Evolutionary conservation across 92 coral and sea anemone genomes (phyloP).

Genomic region (Epizoanthus rinbou): DNA sequence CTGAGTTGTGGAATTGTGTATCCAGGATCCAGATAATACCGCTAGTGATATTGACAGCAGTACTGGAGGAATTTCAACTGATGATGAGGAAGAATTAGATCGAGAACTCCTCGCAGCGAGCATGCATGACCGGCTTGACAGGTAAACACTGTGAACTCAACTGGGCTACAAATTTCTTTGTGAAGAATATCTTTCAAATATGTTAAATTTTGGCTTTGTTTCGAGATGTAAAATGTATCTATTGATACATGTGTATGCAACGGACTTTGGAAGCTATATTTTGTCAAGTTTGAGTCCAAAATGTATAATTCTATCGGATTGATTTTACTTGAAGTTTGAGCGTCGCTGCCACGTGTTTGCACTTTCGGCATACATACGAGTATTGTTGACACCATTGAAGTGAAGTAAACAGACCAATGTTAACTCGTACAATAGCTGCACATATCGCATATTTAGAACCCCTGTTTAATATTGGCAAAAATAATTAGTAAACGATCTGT

Average conservation of each 20-base stretch:
- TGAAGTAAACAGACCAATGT: constrained; percentile 32
- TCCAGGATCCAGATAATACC: constrained; percentile 18
- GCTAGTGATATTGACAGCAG: constrained; percentile 22
- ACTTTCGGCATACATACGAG: neutral
- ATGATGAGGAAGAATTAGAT: constrained; percentile 19
- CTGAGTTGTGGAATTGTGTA: neutral
- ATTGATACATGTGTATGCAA: constrained; percentile 16
- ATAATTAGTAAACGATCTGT: constrained; percentile 7
- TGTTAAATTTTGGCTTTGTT: constrained; percentile 19
- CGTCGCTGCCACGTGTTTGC: constrained; percentile 18
- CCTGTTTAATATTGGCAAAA: constrained; percentile 13
- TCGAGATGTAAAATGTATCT: constrained; percentile 1
- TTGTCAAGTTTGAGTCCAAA: constrained; percentile 18
- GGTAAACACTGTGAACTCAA: too few relatives aligned
- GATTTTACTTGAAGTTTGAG: neutral
- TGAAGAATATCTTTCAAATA: neutral
- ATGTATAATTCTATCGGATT: neutral
- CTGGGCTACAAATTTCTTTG: neutral
- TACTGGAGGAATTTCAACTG: constrained; percentile 7
- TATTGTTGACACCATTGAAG: constrained; percentile 28
- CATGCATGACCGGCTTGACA: neutral
- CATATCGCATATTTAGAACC: constrained; percentile 19
- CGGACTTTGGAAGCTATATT: constrained; percentile 20
- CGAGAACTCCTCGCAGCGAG: constrained; percentile 27
- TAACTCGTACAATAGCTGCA: constrained; percentile 21